Conservation (phyloP, 2,113 vertebrate genomes). For the Entelurus aequoreus region DNA sequence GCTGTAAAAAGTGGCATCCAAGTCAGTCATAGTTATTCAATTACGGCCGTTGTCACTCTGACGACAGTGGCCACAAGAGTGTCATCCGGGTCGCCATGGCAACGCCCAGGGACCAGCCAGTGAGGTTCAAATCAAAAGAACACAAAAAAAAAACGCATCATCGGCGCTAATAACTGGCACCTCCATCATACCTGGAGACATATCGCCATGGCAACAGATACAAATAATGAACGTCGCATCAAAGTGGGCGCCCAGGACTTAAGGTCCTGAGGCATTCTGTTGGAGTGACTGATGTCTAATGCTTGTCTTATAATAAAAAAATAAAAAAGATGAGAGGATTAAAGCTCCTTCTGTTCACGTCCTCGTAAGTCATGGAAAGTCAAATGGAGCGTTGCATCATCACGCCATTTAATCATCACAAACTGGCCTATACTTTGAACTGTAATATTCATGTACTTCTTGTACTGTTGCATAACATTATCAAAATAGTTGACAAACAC, state of each 20-base stretch:
- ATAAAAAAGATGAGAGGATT: constrained; percentile 53
- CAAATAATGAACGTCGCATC: constrained; percentile 13
- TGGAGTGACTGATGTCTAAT: constrained; percentile 4
- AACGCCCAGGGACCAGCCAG: background rate
- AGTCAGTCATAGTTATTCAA: constrained; percentile 10
- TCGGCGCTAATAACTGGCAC: background rate
- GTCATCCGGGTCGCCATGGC: constrained; percentile 14
- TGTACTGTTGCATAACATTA: too few species aligned
- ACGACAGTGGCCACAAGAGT: constrained; percentile 17
- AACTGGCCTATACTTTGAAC: constrained; percentile 12
- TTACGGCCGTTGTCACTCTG: constrained; percentile 26
- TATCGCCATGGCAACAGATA: constrained; percentile 28
- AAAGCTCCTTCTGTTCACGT: constrained; percentile 53
- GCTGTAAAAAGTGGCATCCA: constrained; percentile 44
- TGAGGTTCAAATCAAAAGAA: constrained; percentile 34
- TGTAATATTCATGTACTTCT: too few species aligned
- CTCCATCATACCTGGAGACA: background rate
- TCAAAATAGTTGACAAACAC: too few species aligned
- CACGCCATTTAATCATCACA: constrained; percentile 60
- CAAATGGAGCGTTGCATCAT: constrained; percentile 58
- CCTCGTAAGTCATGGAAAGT: constrained; percentile 56
- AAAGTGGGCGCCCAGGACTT: too few species aligned
- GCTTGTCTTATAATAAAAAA: constrained; percentile 44
- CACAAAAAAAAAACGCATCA: background rate
- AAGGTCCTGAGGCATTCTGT: constrained; percentile 6